Evolutionary conservation across 23 tunicate species (phyloP).

Genomic region (Botrylloides violaceus): DNA sequence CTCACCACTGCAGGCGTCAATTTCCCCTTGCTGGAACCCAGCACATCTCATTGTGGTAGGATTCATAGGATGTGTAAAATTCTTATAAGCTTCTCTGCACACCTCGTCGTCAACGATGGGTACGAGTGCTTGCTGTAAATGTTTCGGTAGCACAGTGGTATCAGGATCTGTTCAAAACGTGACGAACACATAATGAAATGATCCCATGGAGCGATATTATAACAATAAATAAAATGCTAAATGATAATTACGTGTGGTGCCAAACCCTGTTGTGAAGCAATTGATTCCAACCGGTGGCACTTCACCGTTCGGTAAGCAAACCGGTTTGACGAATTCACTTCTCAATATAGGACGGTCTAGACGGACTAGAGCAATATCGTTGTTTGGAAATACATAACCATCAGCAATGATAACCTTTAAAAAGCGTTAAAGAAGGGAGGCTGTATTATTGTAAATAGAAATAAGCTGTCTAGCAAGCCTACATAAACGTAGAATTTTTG

Average conservation of each 20-base stretch:
- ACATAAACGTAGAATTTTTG: too few species aligned
- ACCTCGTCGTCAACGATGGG: constrained; percentile 31
- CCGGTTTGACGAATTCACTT: constrained; percentile 5
- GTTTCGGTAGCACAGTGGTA: not conserved
- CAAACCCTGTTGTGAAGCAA: constrained; percentile 19
- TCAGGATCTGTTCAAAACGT: too few species aligned
- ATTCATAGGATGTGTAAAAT: constrained; percentile 30
- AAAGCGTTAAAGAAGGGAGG: too few species aligned
- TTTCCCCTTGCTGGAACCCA: constrained; percentile 59
- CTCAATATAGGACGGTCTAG: not conserved
- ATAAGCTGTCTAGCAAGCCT: not conserved
- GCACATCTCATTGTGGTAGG: constrained; percentile 55
- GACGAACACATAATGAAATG: too few species aligned
- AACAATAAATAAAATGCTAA: too few species aligned
- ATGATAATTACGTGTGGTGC: constrained; percentile 18
- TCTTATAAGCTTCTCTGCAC: constrained; percentile 28
- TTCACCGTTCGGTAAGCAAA: constrained; percentile 20
- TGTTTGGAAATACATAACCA: constrained; percentile 9
- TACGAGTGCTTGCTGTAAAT: constrained; percentile 46
- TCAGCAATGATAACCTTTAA: constrained; percentile 2
- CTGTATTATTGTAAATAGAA: not conserved
- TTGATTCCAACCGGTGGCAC: constrained; percentile 11
- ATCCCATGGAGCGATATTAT: too few species aligned
- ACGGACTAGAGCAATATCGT: constrained; percentile 18
- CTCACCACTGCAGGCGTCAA: constrained; percentile 80